These are phyloP conservation scores for Heterochromis multidens DNA, from an alignment of 2,113 vertebrate species.

Conservation along the genomic window DNA sequence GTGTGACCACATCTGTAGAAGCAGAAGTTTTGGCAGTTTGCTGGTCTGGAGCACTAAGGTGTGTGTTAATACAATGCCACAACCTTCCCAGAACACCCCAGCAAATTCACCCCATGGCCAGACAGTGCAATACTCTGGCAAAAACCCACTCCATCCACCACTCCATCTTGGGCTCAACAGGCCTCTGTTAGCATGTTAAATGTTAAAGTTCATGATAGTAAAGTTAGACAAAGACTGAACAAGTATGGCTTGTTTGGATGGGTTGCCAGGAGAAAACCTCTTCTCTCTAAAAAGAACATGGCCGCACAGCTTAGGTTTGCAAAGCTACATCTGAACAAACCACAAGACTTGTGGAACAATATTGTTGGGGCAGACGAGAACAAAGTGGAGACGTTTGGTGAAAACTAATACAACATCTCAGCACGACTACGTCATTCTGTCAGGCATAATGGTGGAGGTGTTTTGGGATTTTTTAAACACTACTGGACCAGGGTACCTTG, in stretches of 20 bases:
- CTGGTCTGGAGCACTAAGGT: neutral
- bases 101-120: neutral
- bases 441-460: no score
- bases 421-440: neutral
- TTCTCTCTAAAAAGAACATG: neutral
- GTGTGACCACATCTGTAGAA: neutral
- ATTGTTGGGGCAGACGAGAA: neutral
- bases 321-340: neutral
- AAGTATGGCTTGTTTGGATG: rapidly evolving
- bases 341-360: neutral
- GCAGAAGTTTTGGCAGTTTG: neutral
- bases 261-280: neutral
- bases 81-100: no score
- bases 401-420: neutral
- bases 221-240: neutral
- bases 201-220: neutral
- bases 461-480: no score
- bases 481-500: no score
- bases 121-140: neutral
- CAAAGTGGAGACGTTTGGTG: neutral
- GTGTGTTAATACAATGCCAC: neutral
- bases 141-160: no score
- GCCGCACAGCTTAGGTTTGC: neutral
- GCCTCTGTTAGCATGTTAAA: neutral
- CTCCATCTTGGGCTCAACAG: no score